phyloP scores from a whole-genome alignment of 2,113 vertebrate species.

The Epinephelus lanceolatus region DNA sequence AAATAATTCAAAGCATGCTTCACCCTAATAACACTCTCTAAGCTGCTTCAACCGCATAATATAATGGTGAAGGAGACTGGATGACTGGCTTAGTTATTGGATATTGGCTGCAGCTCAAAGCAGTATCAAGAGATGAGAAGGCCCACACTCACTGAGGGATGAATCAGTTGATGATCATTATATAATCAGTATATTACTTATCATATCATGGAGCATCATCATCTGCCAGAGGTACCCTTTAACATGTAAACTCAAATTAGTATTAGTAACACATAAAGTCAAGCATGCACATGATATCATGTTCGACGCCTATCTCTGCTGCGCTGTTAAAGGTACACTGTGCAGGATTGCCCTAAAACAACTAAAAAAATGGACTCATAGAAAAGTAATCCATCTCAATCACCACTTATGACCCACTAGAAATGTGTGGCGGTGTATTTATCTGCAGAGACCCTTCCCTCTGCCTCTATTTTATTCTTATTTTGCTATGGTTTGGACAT shows the following conservation, averaged over 20 bases:
- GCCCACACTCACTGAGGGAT: conserved; percentile 22
- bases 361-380: too few relatives aligned
- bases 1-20: conserved; percentile 50
- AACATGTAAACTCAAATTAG: conserved; percentile 6
- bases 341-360: too few relatives aligned
- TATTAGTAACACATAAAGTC: conserved; percentile 1
- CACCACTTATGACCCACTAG: too few relatives aligned
- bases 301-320: not conserved
- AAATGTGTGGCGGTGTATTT: too few relatives aligned
- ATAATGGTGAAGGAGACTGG: conserved; percentile 35
- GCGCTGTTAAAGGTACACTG: not conserved
- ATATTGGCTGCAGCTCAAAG: conserved; percentile 48
- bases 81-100: conserved; percentile 37
- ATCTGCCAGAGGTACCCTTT: conserved; percentile 4
- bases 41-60: conserved; percentile 31
- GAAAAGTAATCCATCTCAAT: too few relatives aligned
- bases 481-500: too few relatives aligned
- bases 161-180: conserved; percentile 33
- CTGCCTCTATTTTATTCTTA: too few relatives aligned
- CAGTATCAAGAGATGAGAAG: conserved; percentile 33
- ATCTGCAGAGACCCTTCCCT: too few relatives aligned
- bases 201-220: not conserved
- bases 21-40: conserved; percentile 43
- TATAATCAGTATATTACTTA: conserved; percentile 44
- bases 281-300: not conserved